These are phyloP conservation scores for Rhagologus leucostigma DNA, from an alignment of 2,113 vertebrate genomes.

Conservation along the genomic window DNA sequence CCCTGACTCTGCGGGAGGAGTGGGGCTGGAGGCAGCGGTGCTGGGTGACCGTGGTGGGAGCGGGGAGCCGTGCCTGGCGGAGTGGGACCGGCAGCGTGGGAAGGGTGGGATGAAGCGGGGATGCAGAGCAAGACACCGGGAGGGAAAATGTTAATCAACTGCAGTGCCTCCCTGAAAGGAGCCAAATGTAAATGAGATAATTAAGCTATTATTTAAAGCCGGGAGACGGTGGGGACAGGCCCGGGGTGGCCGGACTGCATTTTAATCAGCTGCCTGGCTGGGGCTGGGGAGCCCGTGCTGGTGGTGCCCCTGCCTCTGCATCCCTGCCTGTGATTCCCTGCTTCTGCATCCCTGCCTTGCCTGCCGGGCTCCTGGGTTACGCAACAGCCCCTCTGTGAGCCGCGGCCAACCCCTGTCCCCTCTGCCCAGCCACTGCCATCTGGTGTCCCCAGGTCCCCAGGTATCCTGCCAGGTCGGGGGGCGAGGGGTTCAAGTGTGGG, in stretches of 20 bases:
- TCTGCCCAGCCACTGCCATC: background rate
- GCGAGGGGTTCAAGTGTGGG: background rate
- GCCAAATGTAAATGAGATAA: constrained; percentile 78
- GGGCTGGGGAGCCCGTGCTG: background rate
- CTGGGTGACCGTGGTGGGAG: background rate
- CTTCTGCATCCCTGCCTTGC: background rate
- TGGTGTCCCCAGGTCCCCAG: background rate
- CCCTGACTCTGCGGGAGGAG: rapidly evolving
- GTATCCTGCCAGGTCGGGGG: background rate
- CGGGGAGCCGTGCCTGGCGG: rapidly evolving
- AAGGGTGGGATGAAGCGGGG: background rate
- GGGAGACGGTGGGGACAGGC: constrained; percentile 61
- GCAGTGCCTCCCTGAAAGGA: constrained; percentile 66
- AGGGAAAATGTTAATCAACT: constrained; percentile 73
- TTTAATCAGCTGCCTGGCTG: constrained; percentile 58
- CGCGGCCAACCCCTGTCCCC: background rate
- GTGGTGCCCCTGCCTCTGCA: background rate
- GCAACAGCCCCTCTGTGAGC: rapidly evolving
- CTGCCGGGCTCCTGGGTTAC: background rate
- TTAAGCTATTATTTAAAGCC: constrained; percentile 76
- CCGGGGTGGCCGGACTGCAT: constrained; percentile 47
- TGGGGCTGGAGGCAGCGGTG: background rate
- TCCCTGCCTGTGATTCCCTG: background rate
- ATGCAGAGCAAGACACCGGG: constrained; percentile 32
- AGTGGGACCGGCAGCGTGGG: background rate